phyloP scores from a whole-genome alignment of 2,888 invertebrate species.

The Clepsis dumicolana region DNA sequence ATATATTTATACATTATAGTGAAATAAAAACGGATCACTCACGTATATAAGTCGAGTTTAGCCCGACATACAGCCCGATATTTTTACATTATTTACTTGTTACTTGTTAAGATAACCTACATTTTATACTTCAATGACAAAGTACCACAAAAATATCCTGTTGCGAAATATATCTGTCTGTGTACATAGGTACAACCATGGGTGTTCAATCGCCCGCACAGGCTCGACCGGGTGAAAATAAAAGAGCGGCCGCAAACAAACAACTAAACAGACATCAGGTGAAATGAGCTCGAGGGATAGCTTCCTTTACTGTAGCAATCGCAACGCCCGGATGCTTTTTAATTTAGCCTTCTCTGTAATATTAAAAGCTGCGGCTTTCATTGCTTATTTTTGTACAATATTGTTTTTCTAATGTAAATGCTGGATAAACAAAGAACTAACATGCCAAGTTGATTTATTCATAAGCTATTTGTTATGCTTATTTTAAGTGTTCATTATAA shows the following conservation, averaged over 20 bases:
- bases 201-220: conserved; percentile 31
- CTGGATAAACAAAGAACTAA: not conserved
- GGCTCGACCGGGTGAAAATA: conserved; percentile 26
- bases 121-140: too few relatives aligned
- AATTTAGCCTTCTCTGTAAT: conserved; percentile 80
- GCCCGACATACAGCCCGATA: too few relatives aligned
- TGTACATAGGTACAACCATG: not conserved
- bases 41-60: too few relatives aligned
- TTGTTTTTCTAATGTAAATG: conserved; percentile 51
- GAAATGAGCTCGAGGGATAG: conserved; percentile 63
- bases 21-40: too few relatives aligned
- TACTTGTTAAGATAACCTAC: too few relatives aligned
- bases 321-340: conserved; percentile 76
- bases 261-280: conserved; percentile 42
- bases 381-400: conserved; percentile 67
- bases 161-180: too few relatives aligned
- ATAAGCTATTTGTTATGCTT: too few relatives aligned
- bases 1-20: too few relatives aligned
- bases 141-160: too few relatives aligned
- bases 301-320: conserved; percentile 66
- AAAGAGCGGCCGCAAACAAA: conserved; percentile 37
- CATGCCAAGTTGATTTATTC: too few relatives aligned
- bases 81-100: too few relatives aligned
- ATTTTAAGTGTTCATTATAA: too few relatives aligned
- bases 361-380: conserved; percentile 75